Evolutionary conservation across 2,888 invertebrate genomes (phyloP).

Genomic region (Helicoverpa assulta): DNA sequence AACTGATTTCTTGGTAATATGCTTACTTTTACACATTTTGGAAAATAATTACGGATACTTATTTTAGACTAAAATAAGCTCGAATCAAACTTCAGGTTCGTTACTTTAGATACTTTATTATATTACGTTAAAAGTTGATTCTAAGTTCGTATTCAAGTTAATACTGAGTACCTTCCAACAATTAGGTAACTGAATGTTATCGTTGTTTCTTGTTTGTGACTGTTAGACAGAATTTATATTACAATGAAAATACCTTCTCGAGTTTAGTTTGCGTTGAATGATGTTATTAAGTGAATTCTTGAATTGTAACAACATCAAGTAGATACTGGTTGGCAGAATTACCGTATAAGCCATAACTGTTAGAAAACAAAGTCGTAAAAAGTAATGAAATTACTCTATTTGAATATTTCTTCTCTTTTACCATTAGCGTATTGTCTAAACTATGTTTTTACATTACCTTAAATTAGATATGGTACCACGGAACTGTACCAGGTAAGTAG

Average conservation of each 20-base stretch:
- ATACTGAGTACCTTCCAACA: background rate
- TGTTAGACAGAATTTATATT: constrained; percentile 10
- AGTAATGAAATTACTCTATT: constrained; percentile 29
- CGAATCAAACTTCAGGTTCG: too few relatives aligned
- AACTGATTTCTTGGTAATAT: too few relatives aligned
- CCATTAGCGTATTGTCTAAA: constrained; percentile 18
- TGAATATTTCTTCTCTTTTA: constrained; percentile 29
- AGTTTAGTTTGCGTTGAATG: constrained; percentile 23
- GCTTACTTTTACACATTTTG: too few relatives aligned
- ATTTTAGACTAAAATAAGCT: too few relatives aligned
- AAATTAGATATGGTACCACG: constrained; percentile 18
- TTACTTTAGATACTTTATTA: background rate
- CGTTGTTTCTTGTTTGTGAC: constrained; percentile 7
- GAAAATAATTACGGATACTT: too few relatives aligned
- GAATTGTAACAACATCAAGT: background rate
- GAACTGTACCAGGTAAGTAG: constrained; percentile 29
- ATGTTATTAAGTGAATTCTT: background rate
- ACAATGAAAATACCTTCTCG: constrained; percentile 2
- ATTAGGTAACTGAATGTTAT: background rate
- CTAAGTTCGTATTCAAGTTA: too few relatives aligned
- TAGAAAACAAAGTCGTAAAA: constrained; percentile 30
- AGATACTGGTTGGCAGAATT: background rate
- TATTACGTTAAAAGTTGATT: background rate
- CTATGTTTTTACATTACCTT: constrained; percentile 13
- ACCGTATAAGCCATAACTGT: constrained; percentile 27